Evolutionary conservation across 2,888 invertebrate genomes (phyloP), one percentile per base, ranked within the genome.

Genomic region (Listrodromus nycthemerus): DNA sequence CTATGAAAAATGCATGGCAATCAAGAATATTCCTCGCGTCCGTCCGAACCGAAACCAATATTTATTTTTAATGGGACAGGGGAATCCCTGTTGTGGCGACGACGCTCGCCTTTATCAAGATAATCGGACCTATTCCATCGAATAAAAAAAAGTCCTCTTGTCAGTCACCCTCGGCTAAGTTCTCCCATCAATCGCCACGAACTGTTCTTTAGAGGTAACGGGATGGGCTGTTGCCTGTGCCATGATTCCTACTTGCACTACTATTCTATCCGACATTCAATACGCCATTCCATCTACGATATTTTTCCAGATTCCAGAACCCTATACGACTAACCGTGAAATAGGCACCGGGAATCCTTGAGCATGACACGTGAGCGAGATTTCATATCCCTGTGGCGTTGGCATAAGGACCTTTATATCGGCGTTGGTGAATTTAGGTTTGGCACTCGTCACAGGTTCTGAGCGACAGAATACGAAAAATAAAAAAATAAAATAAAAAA

Each of bases 391-490:
- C 33, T 84, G 88, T 30, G 89, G 85, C 67, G 91, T 91, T 58
- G 92, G 93, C 85, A 89, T 91, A 79, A 92, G 90, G 89, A 92
- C 93, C 88, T 91, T 92, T 86, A 91, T 91, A 48, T 80, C 87
- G 52, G 84, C 85, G 50, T 87, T 87, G 52, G 92, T 90, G 77
- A 93, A 92, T 86, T 96, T 96, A 86, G 96, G 96, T 87, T 95
- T 95, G 83, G 96, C 95, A 93, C 96, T 96, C 93, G 96, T 96
- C 94, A 96, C 95, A 89, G 97, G 97, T 94, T 96, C 96, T 96
- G 91, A 27, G 24, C 37, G 45, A 33, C 33, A 33, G 21, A 19
- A 70, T 55, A 45, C 13, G 27, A n/a, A 65, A 71, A n/a, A 27
- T n/a, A 10, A 8, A 50, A 50, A 71, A 8, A 50, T 45, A 71